Base-by-base conservation (phyloP, 2,113 vertebrate species). In the Nothocercus julius region DNA sequence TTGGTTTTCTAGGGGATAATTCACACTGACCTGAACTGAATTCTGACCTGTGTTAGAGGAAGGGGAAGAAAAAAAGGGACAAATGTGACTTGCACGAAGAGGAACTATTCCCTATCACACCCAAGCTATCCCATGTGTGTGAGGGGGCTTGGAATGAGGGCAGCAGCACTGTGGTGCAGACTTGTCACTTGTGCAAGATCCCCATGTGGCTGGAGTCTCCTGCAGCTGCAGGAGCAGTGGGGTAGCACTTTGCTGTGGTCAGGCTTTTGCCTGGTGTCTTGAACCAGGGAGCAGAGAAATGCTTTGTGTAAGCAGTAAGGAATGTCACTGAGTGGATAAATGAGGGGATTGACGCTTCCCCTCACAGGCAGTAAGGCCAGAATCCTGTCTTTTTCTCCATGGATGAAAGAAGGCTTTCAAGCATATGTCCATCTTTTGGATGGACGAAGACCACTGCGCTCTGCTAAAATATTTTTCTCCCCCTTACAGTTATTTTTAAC, bases 1-100 rank as follows among this genome's bases (percentile, higher is more conserved):
- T 95, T 96, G 92, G 93, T 92, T 94, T 97, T 96, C 82, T 78
- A 45, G 75, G 40, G 86, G 77, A 87, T 72, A 81, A 83, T 89
- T 92, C 78, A 86, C 78, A 78, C 81, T 85, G n/a, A 88, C 56
- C 58, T 93, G 87, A 92, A 79, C 68, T 58, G 90, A 94, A 94
- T 93, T 92, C 44, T 80, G 83, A 64, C 54, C 94, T 8, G 66
- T 27, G 30, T 80, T 93, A 63, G 42, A 49, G 21, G 47, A 22
- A 20, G 5, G 7, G 56, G 24, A 85, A 79, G 81, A 34, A 58
- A 89, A 89, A 17, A 5, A 73, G 89, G 77, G 76, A 68, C 38
- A 47, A 53, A 77, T 22, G 25, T 66, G 28, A 89, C 69, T 73
- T 62, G 8, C 44, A 45, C 82, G 40, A 85, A 15, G 28, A 13